A percentile compares a stretch with the other conserved stretches of the same genome.
phyloP scores from a whole-genome alignment of 2,113 vertebrate species.

The Nesogale talazaci region DNA sequence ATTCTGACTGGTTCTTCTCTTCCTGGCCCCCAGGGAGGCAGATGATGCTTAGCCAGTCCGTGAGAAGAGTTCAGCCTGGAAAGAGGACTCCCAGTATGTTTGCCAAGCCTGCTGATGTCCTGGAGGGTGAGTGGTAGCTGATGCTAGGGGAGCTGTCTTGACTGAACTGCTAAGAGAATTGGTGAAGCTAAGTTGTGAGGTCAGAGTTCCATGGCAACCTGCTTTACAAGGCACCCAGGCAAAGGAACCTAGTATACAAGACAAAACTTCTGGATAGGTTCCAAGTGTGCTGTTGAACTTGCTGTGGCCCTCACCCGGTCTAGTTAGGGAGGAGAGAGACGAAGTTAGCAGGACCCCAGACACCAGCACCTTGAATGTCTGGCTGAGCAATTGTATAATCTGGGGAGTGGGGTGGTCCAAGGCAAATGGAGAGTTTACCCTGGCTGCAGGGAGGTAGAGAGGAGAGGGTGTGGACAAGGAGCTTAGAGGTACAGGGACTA shows the following conservation, averaged over 20 bases:
- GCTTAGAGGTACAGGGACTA: background rate
- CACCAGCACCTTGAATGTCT: background rate
- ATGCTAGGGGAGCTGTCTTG: background rate
- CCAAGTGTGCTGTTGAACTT: background rate
- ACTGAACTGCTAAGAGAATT: background rate
- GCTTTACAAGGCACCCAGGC: background rate
- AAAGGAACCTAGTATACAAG: background rate
- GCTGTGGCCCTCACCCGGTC: background rate
- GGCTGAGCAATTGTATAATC: background rate
- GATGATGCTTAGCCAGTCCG: conserved; percentile 81
- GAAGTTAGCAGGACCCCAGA: background rate
- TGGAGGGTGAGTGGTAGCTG: conserved; percentile 85
- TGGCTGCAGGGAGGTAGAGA: background rate
- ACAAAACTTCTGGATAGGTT: background rate
- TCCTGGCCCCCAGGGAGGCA: conserved; percentile 72
- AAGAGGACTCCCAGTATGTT: conserved; percentile 75
- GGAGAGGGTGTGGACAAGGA: background rate
- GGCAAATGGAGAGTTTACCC: background rate
- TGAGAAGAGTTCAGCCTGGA: conserved; percentile 82
- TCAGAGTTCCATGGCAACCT: conserved; percentile 11
- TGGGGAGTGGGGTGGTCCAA: background rate
- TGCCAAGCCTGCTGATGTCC: conserved; percentile 69
- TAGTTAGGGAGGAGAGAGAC: background rate
- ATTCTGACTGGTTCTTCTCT: background rate
- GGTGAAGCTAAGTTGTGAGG: background rate